Percentiles rank a stretch among this genome's conserved stretches.
These are phyloP conservation scores for Trachops cirrhosus DNA, from an alignment of 2,797 vertebrate species.

Conservation along the genomic window DNA sequence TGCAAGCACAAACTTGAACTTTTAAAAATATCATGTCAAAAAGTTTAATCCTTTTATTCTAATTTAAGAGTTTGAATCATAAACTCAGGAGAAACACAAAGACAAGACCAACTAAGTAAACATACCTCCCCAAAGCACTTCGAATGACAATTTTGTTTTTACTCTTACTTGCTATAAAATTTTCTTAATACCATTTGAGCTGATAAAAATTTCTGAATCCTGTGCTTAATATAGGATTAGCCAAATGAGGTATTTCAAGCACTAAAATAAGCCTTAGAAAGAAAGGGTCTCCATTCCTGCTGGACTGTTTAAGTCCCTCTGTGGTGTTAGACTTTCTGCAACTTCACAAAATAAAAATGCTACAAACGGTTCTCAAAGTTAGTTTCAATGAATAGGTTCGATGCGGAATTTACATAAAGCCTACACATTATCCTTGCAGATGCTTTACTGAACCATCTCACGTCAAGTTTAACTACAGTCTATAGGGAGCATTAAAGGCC, in stretches of 20 bases:
- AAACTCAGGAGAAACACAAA: background rate
- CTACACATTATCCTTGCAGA: background rate
- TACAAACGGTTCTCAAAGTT: background rate
- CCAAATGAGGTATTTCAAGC: background rate
- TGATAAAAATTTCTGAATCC: slow-evolving; percentile 4
- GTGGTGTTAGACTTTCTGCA: background rate
- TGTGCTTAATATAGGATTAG: background rate
- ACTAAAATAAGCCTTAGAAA: background rate
- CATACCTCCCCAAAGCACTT: background rate
- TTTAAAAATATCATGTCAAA: background rate
- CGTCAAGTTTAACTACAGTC: background rate
- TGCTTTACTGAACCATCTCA: background rate
- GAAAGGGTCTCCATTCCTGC: background rate
- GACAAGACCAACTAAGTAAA: background rate
- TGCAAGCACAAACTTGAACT: background rate
- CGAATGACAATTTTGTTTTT: background rate
- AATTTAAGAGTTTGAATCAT: background rate
- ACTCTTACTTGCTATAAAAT: background rate
- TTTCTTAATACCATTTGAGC: background rate
- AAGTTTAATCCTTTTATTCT: background rate
- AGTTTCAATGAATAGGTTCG: background rate
- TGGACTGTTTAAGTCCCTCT: background rate
- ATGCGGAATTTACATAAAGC: background rate
- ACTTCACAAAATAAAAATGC: background rate
- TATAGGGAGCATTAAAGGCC: slow-evolving; percentile 5